Percentiles rank a stretch among this genome's conserved stretches.
Conservation (phyloP, 2,888 invertebrate genomes). For the Reticulitermes lucifugus region DNA sequence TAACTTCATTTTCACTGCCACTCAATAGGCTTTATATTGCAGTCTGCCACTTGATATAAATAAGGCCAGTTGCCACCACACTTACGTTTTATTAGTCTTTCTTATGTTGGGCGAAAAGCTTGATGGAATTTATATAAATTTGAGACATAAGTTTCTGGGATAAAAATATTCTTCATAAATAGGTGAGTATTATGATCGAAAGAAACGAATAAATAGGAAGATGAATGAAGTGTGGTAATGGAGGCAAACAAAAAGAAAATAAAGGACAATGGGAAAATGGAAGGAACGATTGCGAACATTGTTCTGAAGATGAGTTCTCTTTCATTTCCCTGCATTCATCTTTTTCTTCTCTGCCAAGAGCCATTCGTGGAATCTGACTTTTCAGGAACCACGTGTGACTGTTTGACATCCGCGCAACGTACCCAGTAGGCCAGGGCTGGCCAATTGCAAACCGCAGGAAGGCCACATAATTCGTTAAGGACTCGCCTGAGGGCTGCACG, state of each 20-base stretch:
- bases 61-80: not conserved
- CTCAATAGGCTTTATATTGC: too few species aligned
- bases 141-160: slow-evolving; percentile 1
- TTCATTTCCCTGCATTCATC: not conserved
- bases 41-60: not conserved
- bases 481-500: too few species aligned
- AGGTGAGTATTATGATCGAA: not conserved
- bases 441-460: too few species aligned
- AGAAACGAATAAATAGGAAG: not conserved
- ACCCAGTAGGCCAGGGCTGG: not conserved
- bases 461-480: too few species aligned
- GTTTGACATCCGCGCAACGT: not conserved
- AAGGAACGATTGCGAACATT: not conserved
- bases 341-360: slow-evolving; percentile 6
- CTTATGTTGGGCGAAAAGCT: not conserved
- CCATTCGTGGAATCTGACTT: not conserved
- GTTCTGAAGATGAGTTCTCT: not conserved
- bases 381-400: not conserved
- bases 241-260: not conserved
- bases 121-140: slow-evolving; percentile 24
- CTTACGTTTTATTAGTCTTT: not conserved
- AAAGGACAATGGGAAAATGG: not conserved
- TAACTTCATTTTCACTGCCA: too few species aligned
- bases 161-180: not conserved
- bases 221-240: slow-evolving; percentile 1